These are phyloP conservation scores for Notamacropus eugenii DNA, from an alignment of 2,797 vertebrate genomes.

Conservation along the genomic window DNA sequence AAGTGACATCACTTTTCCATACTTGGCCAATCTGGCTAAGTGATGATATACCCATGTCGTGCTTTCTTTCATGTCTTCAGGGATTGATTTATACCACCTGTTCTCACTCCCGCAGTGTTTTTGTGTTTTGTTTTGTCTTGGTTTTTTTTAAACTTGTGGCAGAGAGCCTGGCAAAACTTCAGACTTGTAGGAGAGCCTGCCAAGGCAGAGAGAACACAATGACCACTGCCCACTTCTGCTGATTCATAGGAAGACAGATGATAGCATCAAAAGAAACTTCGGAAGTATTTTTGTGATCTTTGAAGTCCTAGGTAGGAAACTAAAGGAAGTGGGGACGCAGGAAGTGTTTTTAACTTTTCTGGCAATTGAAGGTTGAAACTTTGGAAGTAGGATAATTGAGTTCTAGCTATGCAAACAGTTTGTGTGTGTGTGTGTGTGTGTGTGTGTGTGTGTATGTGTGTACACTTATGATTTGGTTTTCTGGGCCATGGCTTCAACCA, in stretches of 20 bases:
- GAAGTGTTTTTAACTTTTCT: neutral
- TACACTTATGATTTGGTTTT: neutral
- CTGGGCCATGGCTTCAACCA: neutral
- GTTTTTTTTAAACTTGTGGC: neutral
- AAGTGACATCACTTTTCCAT: neutral
- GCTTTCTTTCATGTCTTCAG: neutral
- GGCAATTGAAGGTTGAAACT: neutral
- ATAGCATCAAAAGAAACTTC: neutral
- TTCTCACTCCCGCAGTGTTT: neutral
- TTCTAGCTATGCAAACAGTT: neutral
- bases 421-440: too few relatives aligned
- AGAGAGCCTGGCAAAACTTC: neutral
- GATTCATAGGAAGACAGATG: neutral
- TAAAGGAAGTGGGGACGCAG: neutral
- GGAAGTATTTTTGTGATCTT: neutral
- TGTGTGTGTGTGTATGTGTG: neutral
- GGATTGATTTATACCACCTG: neutral
- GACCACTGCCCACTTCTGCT: neutral
- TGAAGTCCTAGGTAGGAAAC: neutral
- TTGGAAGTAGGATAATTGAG: neutral
- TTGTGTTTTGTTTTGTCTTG: neutral
- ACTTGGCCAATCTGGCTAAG: neutral
- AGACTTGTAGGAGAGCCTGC: neutral
- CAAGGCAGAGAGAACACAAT: neutral
- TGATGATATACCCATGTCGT: neutral